Base-by-base conservation (phyloP, 1,140 invertebrate species). In the Pomacea maculata region DNA sequence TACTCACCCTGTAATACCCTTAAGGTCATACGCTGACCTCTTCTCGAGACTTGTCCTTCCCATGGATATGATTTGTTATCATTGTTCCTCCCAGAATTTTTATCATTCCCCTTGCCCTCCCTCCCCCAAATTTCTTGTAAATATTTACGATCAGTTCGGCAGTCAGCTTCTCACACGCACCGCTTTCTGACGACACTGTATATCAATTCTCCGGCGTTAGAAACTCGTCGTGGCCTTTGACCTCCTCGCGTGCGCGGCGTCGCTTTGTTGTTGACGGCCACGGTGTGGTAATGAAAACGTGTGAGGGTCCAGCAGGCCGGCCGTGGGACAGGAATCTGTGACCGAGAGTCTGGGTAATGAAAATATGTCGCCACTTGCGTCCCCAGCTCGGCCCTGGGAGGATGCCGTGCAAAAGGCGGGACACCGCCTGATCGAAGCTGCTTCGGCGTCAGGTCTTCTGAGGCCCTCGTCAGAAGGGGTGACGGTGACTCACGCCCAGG, bases 301-400 rank as follows among this genome's bases (percentile, higher is more conserved):
- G 57, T 61, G 57, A 61, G 57, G 63, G 34, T 29, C 14, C 34
- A 77, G 63, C 25, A 63, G 63, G 75, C 25, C 29, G 55, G 45
- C 61, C 29, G 63, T 10, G 64, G 63, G 21, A 54, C 25, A 57
- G 63, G 57, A 57, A 77, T 61, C 57, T 61, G 57, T 21, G 67
- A 70, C 10, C 67, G 11, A 21, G 67, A 70, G 21, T 14, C 29
- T 70, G 21, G 55, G 72, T 74, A 74, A 74, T 74, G 72, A 74
- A 74, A 74, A 74, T 55, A 57, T 74, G 72, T 74, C 52, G 72
- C 45, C 34, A 57, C 52, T 55, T 52, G 8, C 72, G 7, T 70
- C 68, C 19, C n/a, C n/a, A 70, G 14, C n/a, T 29, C 21, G 34
- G 68, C n/a, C 57, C 57, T 61, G 7, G 11, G 11, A 61, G 15